A percentile compares a stretch with the other conserved stretches of the same genome.
phyloP scores from a whole-genome alignment of 1,140 invertebrate genomes.

The Habropoda laboriosa region DNA sequence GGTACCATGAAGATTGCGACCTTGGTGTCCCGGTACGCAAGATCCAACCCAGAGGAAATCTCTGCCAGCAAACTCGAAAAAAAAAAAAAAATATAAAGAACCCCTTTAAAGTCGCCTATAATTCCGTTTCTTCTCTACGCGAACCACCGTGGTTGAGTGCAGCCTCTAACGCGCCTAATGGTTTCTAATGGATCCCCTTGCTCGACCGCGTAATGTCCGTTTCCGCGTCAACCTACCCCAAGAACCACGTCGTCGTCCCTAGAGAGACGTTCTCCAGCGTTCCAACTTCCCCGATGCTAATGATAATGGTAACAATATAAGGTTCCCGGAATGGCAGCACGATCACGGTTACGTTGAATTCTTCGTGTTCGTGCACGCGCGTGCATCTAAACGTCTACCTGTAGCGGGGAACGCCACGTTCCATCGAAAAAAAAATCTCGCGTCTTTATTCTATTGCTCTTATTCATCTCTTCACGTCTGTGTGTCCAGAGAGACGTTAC shows the following conservation, averaged over 20 bases:
- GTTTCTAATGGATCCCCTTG: constrained; percentile 63
- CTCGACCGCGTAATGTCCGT: constrained; percentile 59
- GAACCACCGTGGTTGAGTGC: not conserved
- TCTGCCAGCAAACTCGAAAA: constrained; percentile 1
- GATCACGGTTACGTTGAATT: constrained; percentile 26
- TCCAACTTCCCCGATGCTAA: constrained; percentile 62
- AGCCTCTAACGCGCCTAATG: constrained; percentile 46
- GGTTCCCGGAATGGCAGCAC: constrained; percentile 58
- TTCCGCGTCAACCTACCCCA: constrained; percentile 47
- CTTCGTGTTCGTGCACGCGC: constrained; percentile 27
- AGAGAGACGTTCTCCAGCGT: constrained; percentile 35
- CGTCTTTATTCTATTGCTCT: constrained; percentile 10
- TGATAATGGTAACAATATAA: constrained; percentile 68
- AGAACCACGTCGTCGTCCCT: not conserved
- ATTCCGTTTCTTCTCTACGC: constrained; percentile 45
- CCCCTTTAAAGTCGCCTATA: constrained; percentile 39
- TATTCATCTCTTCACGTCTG: constrained; percentile 4
- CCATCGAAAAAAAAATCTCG: not conserved
- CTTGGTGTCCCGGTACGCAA: constrained; percentile 54
- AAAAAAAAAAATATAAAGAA: no score
- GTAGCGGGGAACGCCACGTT: not conserved
- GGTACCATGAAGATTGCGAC: constrained; percentile 52
- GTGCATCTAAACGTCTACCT: not conserved
- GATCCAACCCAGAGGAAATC: constrained; percentile 19
- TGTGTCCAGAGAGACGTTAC: not conserved